Conservation (phyloP, 2,888 invertebrate species). For the Meiosimyza platycephala region DNA sequence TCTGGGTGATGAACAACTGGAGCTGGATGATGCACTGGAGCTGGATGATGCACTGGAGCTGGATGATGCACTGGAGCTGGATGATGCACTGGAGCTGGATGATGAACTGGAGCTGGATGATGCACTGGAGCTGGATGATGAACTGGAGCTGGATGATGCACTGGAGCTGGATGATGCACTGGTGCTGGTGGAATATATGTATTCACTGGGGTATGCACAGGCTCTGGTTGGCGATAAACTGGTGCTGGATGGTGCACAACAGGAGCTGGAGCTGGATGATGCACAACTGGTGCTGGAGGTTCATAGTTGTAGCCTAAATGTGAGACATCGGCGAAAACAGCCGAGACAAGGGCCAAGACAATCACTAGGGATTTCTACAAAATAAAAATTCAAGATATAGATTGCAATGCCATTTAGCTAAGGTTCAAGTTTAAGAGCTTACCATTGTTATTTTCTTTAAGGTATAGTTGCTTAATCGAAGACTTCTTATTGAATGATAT, state of each 20-base stretch:
- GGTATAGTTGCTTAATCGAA: too few relatives aligned
- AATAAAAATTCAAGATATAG: background rate
- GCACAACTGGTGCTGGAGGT: conserved; percentile 15
- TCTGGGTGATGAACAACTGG: conserved; percentile 16
- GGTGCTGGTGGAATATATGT: conserved; percentile 31
- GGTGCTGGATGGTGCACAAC: background rate
- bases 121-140: background rate
- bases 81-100: conserved; percentile 15
- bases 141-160: background rate
- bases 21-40: conserved; percentile 7
- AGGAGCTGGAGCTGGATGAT: background rate
- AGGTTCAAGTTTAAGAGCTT: background rate
- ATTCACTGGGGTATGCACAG: conserved; percentile 1
- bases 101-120: background rate
- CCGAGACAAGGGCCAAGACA: conserved; percentile 27
- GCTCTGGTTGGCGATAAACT: background rate
- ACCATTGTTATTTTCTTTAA: background rate
- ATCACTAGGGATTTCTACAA: conserved; percentile 38
- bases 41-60: too few relatives aligned
- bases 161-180: background rate
- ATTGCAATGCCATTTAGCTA: background rate
- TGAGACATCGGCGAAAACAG: conserved; percentile 39
- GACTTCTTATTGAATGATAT: conserved; percentile 18
- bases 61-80: background rate
- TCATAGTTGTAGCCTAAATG: conserved; percentile 44